Percentiles rank a stretch among this genome's conserved stretches.
These are phyloP conservation scores for Sebastes nivosus DNA, from an alignment of 2,797 vertebrate species.

Conservation along the genomic window DNA sequence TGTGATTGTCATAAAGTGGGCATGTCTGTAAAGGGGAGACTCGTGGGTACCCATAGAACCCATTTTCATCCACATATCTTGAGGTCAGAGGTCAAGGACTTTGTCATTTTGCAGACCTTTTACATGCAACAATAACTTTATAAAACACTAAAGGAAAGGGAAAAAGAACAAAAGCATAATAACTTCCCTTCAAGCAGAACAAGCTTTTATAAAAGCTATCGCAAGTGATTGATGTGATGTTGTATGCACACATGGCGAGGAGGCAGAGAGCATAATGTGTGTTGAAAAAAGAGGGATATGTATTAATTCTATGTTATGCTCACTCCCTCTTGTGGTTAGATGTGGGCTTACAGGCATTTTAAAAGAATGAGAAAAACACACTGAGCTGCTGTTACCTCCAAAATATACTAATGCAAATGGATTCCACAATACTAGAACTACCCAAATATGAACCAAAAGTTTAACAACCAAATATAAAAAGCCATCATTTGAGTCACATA, in stretches of 20 bases:
- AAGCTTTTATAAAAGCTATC: too few relatives aligned
- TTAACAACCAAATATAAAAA: background rate
- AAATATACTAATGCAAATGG: background rate
- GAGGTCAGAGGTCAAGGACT: too few relatives aligned
- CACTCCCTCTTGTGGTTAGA: conserved; percentile 64
- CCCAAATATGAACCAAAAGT: background rate
- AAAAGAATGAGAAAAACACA: background rate
- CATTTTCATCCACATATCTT: fast-evolving
- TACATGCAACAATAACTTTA: too few relatives aligned
- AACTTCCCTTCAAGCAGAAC: too few relatives aligned
- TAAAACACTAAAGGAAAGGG: too few relatives aligned
- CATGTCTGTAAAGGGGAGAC: too few relatives aligned
- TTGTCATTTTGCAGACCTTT: too few relatives aligned
- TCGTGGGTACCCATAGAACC: too few relatives aligned
- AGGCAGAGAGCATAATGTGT: too few relatives aligned
- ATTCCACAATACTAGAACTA: background rate
- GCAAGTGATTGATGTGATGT: too few relatives aligned
- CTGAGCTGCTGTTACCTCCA: background rate
- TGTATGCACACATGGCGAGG: too few relatives aligned
- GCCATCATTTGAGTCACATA: background rate
- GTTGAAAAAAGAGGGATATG: background rate
- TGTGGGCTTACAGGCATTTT: background rate
- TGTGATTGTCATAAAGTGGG: fast-evolving
- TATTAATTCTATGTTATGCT: background rate
- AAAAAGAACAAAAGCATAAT: too few relatives aligned